Conservation (phyloP, 2,113 vertebrate species). For the Gila orcuttii region DNA sequence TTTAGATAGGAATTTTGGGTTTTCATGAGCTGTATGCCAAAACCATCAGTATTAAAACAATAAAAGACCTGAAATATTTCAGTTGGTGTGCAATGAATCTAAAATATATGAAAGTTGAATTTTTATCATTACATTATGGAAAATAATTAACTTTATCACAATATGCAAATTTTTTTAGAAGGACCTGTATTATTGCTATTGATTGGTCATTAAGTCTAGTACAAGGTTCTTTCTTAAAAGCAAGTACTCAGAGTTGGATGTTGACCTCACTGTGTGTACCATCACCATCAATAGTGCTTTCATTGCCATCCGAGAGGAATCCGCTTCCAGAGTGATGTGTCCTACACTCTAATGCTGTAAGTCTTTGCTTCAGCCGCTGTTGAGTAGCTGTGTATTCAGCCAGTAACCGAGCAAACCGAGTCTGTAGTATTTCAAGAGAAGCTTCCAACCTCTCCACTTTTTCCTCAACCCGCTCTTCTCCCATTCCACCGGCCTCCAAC, state of each 20-base stretch:
- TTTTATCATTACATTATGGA: too few species aligned
- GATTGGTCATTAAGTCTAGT: neutral
- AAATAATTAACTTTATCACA: too few species aligned
- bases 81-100: too few species aligned
- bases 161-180: too few species aligned
- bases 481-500: constrained; percentile 74
- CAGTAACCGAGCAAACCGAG: constrained; percentile 83
- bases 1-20: too few species aligned
- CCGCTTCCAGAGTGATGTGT: constrained; percentile 77
- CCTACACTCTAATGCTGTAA: constrained; percentile 81
- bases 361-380: constrained; percentile 86
- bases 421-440: constrained; percentile 84
- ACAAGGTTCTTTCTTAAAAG: neutral
- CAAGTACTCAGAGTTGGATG: constrained; percentile 66
- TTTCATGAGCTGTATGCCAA: too few species aligned
- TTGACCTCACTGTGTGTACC: constrained; percentile 71
- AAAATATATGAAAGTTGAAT: too few species aligned
- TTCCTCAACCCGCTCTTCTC: constrained; percentile 78
- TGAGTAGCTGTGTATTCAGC: constrained; percentile 85
- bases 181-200: constrained; percentile 8
- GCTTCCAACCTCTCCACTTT: constrained; percentile 85
- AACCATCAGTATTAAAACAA: too few species aligned
- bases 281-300: constrained; percentile 72
- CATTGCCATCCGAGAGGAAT: constrained; percentile 79
- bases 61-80: too few species aligned